Evolutionary conservation across 2,797 vertebrate genomes (phyloP), one percentile per base, ranked within the genome.

Genomic region (Sebastes hopkinsi): DNA sequence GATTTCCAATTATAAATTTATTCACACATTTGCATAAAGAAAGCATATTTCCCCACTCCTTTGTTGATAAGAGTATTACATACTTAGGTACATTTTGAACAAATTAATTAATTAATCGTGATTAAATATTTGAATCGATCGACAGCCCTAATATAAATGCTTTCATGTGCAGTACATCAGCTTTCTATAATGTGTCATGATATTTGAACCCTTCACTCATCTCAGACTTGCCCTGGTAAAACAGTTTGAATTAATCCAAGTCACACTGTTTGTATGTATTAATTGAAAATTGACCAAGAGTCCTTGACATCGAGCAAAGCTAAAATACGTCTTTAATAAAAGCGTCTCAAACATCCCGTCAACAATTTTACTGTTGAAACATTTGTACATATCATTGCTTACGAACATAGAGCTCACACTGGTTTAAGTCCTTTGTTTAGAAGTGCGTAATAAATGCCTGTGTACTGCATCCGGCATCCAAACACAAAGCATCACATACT

Each of bases 391-490:
- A n/a, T 27, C 11, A 32, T 14, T 59, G 56, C 14, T 72, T 67
- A 42, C 10, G 4, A 75, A 56, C 22, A 27, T 38, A 14, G 22
- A 64, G 46, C 27, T 65, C 16, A 55, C 20, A 18, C 38, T 22
- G 12, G 6, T 1, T 55, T n/a, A 81, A 54, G 29, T 22, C 25
- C 7, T 88, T 79, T 82, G 77, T 86, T 76, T 36, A 34, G 29
- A 61, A 23, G 34, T 14, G 25, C 3, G 59, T 54, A 66, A 73
- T 67, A 60, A 67, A 84, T 22, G 55, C 22, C 27, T 67, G n/a
- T 34, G 52, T 52, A 27, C 22, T 78, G 67, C 14, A 55, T 61
- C 34, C 52, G 27, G 46, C 58, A 84, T 65, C 18, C 20, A 38
- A 70, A 81, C 23, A 77, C 13, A 22, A 32, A 72, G 60, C 61